These are phyloP conservation scores for Anoplius nigerrimus DNA, from an alignment of 2,888 invertebrate species.

Conservation along the genomic window DNA sequence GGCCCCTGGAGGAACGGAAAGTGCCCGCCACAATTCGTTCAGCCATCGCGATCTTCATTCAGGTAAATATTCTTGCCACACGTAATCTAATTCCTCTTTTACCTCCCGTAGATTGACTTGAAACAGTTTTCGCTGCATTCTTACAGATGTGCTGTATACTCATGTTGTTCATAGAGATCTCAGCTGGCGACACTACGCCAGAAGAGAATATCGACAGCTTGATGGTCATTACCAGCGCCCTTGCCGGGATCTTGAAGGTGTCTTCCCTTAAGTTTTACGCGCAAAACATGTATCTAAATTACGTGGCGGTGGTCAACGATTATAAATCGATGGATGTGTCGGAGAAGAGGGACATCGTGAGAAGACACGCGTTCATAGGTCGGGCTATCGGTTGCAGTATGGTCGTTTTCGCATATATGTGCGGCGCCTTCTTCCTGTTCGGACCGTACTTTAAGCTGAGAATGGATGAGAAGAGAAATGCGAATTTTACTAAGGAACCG, in stretches of 20 bases:
- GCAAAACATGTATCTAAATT: slow-evolving; percentile 16
- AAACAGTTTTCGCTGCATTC: not conserved
- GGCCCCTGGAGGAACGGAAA: slow-evolving; percentile 24
- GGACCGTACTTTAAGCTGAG: no score
- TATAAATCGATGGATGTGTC: slow-evolving; percentile 13
- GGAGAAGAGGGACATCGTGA: slow-evolving; percentile 14
- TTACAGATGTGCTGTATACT: not conserved
- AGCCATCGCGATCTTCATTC: not conserved
- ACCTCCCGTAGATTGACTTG: not conserved
- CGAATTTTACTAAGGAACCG: not conserved
- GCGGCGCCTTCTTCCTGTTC: not conserved
- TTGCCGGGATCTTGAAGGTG: no score
- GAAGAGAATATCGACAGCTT: not conserved
- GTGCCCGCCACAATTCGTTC: slow-evolving; percentile 12
- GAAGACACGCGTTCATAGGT: slow-evolving; percentile 21
- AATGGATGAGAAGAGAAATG: not conserved
- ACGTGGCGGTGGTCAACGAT: slow-evolving; percentile 22
- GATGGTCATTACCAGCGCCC: not conserved
- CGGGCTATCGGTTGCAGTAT: slow-evolving; percentile 6
- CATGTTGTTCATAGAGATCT: not conserved
- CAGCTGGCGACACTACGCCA: not conserved
- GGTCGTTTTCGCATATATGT: slow-evolving; percentile 13
- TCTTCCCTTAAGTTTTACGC: no score
- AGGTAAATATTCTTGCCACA: slow-evolving; percentile 16
- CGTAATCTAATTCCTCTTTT: not conserved